phyloP scores from a whole-genome alignment of 1,140 invertebrate genomes.

The Drosophila triauraria region DNA sequence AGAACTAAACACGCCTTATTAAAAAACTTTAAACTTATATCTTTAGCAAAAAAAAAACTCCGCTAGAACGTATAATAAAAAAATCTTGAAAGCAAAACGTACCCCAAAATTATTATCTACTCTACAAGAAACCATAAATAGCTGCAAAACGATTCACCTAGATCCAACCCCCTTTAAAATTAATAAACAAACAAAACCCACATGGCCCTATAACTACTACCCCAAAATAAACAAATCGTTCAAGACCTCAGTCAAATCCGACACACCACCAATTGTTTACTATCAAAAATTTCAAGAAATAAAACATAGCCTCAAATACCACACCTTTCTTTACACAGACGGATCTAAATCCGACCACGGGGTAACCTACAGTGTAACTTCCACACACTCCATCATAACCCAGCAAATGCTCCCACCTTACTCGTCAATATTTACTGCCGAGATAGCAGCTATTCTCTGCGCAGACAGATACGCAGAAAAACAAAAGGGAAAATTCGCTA shows the following conservation, averaged over 20 bases:
- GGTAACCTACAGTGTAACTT: constrained; percentile 12
- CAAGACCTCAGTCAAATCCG: neutral
- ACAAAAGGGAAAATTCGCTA: neutral
- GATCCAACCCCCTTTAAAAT: too few species aligned
- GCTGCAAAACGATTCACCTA: neutral
- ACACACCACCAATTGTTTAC: constrained; percentile 4
- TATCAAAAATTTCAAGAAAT: neutral
- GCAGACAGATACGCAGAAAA: constrained; percentile 11
- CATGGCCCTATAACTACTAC: neutral
- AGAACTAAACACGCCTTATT: constrained; percentile 5
- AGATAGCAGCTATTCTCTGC: constrained; percentile 6
- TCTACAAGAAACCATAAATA: constrained; percentile 4
- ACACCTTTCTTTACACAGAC: neutral
- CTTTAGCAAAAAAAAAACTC: neutral
- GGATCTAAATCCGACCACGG: neutral
- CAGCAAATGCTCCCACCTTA: constrained; percentile 8
- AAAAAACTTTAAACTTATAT: constrained; percentile 10
- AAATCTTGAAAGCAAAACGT: constrained; percentile 11
- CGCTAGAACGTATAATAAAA: neutral
- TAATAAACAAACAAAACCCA: neutral
- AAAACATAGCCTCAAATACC: neutral
- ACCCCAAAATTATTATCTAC: constrained; percentile 3
- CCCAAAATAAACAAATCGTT: constrained; percentile 8
- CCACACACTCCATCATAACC: constrained; percentile 13
- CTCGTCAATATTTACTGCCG: constrained; percentile 4